Evolutionary conservation across 2,113 vertebrate species (phyloP).

Genomic region (Triplophysa siluroides): DNA sequence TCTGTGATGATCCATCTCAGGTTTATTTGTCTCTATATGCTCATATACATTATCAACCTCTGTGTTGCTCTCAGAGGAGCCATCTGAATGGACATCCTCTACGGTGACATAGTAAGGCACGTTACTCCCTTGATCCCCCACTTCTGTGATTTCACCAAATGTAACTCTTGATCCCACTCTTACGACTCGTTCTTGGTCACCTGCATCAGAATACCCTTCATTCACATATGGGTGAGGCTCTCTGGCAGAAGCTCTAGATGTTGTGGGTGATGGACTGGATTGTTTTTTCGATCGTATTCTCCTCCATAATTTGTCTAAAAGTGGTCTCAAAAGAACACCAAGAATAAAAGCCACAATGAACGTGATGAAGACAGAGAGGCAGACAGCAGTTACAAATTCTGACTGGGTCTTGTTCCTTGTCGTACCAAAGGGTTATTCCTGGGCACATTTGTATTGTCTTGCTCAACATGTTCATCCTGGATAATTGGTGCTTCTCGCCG

Average conservation of each 20-base stretch:
- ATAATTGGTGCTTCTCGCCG: slow-evolving; percentile 35
- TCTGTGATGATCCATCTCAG: slow-evolving; percentile 29
- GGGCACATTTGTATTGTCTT: slow-evolving; percentile 41
- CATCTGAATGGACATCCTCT: slow-evolving; percentile 35
- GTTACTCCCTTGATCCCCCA: slow-evolving; percentile 4
- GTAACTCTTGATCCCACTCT: slow-evolving; percentile 43
- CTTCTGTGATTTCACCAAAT: slow-evolving; percentile 43
- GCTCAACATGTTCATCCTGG: background rate
- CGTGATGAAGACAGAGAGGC: slow-evolving; percentile 82
- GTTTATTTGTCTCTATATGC: background rate
- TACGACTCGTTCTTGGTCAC: slow-evolving; percentile 39
- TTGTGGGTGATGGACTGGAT: background rate
- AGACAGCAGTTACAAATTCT: slow-evolving; percentile 75
- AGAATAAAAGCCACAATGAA: slow-evolving; percentile 86
- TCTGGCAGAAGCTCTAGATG: slow-evolving; percentile 22
- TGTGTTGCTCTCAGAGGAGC: slow-evolving; percentile 36
- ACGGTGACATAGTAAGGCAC: slow-evolving; percentile 67
- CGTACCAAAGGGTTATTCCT: slow-evolving; percentile 17
- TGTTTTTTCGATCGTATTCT: slow-evolving; percentile 57
- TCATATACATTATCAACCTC: slow-evolving; percentile 14
- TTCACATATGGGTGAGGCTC: slow-evolving; percentile 73
- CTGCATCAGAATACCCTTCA: slow-evolving; percentile 67
- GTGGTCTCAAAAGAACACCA: slow-evolving; percentile 82
- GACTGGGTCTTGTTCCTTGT: slow-evolving; percentile 18
- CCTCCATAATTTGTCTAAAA: slow-evolving; percentile 72